Evolutionary conservation across 1,140 invertebrate species (phyloP), one percentile per base, ranked within the genome.

Genomic region (Saccostrea cuccullata): DNA sequence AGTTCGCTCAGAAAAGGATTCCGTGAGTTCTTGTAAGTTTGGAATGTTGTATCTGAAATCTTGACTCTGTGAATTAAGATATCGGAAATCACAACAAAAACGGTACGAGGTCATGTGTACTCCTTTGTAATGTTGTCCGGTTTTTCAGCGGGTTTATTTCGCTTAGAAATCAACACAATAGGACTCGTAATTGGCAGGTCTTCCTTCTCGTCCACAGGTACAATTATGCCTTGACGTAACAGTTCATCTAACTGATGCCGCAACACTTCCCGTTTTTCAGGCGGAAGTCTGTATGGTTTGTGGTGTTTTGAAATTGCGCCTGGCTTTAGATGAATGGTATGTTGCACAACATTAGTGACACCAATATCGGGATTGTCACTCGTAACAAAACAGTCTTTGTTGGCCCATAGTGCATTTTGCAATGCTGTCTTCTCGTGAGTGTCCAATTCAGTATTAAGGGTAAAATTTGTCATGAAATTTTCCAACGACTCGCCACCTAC

Each of bases 151-250:
- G 83, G 55, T 64, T 87, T 87, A 36, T 83, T 84, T 9, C 73
- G 82, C 56, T 90, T 90, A n/a, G 86, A 47, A 40, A 90, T 86
- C 1, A 90, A 40, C 9, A 86, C 89, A 26, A 88, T 87, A 15
- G 89, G 87, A 70, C 86, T 90, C 9, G 89, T 86, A 23, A 90
- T 86, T 77, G 84, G 85, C 3, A 90, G 15, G 9, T 87, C 89
- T 36, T 88, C 89, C 17, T 56, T 83, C 70, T 90, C 89, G 58
- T 58, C 30, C 86, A 36, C 30, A 36, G 30, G 30, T 36, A 36
- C 30, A 36, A 36, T 36, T 1, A 36, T 36, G 30, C 30, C 85
- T 55, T 87, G 89, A n/a, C 67, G 60, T 83, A 89, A 85, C 70
- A 89, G 73, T 17, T 87, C 47, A 87, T 87, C 86, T 40, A 87